Base-by-base conservation (phyloP, 2,888 invertebrate species). In the Tanytarsus gracilentus region DNA sequence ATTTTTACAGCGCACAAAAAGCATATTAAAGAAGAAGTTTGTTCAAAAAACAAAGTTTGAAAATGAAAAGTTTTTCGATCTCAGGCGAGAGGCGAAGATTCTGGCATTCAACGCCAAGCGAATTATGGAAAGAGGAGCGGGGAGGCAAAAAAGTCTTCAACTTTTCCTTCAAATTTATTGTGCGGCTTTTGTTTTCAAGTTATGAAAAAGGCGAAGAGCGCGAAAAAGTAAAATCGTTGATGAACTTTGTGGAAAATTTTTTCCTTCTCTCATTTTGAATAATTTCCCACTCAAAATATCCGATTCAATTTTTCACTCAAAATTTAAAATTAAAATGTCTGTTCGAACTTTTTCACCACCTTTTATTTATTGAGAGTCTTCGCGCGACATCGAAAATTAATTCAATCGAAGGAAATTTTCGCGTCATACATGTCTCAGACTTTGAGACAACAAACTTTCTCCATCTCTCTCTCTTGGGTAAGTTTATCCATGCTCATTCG, bases 21-120 rank as follows among this genome's bases (percentile, higher is more conserved):
- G 44, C 44, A 44, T 44, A 44, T 44, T 44, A 44, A 44, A 44
- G 44, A 44, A 44, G 23, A 44, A 44, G 21, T 44, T 44, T n/a
- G n/a, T 44, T 44, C 21, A 44, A 44, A 44, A 44, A 44, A 44
- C 18, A 44, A 44, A 44, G 44, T 44, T 44, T 18, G 53, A 56
- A 53, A 26, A 58, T 49, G 48, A 29, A 58, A 58, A 58, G 44
- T 58, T 58, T 58, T 58, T 48, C 58, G 58, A 58, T 58, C 58
- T 58, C 29, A 18, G n/a, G 49, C 16, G 49, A 27, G 25, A 18
- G n/a, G 49, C 16, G 49, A 27, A 14, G 44, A 44, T 44, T 44
- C 44, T 44, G 44, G 44, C 44, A 44, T 44, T 44, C 44, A 44
- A 44, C 16, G 21, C 44, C 44, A 11, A 9, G 23, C 9, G 33